Conservation (phyloP, 1,140 invertebrate genomes). For the Sesamia nonagrioides region DNA sequence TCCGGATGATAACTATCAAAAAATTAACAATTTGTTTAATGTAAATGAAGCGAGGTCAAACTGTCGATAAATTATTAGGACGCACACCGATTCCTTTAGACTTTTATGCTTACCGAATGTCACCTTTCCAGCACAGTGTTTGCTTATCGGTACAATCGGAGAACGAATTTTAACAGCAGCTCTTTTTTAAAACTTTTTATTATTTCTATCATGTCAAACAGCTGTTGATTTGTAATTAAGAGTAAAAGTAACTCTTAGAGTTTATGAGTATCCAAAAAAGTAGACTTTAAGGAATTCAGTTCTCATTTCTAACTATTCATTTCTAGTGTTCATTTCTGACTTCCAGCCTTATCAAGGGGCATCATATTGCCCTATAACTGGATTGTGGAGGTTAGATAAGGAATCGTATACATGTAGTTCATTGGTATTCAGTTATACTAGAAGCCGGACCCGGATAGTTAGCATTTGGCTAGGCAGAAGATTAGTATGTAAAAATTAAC, state of each 20-base stretch:
- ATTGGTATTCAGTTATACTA: too few relatives aligned
- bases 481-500: too few relatives aligned
- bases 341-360: too few relatives aligned
- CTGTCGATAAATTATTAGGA: conserved; percentile 82
- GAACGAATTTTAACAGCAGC: conserved; percentile 71
- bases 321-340: too few relatives aligned
- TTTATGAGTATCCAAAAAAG: not conserved
- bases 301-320: too few relatives aligned
- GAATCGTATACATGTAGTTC: too few relatives aligned
- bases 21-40: conserved; percentile 88
- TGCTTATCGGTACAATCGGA: conserved; percentile 79
- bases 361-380: too few relatives aligned
- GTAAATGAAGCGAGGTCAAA: conserved; percentile 84
- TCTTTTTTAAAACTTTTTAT: conserved; percentile 54
- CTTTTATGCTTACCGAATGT: conserved; percentile 83
- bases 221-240: conserved; percentile 56
- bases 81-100: conserved; percentile 76
- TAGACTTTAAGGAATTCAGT: not conserved
- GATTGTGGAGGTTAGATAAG: too few relatives aligned
- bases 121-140: conserved; percentile 79
- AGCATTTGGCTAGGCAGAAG: too few relatives aligned
- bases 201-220: conserved; percentile 68
- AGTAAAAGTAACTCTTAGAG: conserved; percentile 3
- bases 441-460: too few relatives aligned
- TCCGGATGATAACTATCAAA: conserved; percentile 86